Evolutionary conservation across 2,113 vertebrate species (phyloP).

Genomic region (Sitta europaea): DNA sequence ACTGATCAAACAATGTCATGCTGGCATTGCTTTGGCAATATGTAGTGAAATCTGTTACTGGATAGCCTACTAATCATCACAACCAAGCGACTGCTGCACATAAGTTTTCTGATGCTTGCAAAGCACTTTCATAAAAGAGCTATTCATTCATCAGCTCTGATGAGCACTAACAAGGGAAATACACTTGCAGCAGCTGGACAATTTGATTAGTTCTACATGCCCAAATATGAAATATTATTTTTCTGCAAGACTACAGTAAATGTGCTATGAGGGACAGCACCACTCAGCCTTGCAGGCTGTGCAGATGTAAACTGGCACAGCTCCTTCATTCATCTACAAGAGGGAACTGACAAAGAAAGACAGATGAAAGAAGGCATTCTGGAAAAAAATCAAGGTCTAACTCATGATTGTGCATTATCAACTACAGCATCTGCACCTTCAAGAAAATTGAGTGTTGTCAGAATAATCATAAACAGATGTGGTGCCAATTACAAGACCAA

Average conservation of each 20-base stretch:
- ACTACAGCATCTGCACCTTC: background rate
- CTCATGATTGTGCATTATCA: background rate
- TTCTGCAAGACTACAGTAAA: background rate
- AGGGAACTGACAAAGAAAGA: background rate
- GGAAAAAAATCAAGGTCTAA: background rate
- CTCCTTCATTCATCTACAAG: background rate
- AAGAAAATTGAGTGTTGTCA: background rate
- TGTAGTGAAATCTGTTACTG: background rate
- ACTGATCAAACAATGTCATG: background rate
- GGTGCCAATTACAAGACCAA: background rate
- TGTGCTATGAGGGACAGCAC: background rate
- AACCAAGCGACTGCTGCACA: background rate
- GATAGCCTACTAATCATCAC: background rate
- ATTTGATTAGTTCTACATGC: background rate
- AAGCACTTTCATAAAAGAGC: background rate
- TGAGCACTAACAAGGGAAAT: conserved; percentile 18
- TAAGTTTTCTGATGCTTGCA: background rate
- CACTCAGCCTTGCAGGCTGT: background rate
- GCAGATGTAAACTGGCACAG: background rate
- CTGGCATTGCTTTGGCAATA: background rate
- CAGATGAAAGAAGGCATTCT: background rate
- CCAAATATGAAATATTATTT: background rate
- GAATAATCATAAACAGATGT: background rate
- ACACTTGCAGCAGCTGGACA: background rate
- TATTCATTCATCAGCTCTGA: background rate